Evolutionary conservation across 2,888 invertebrate genomes (phyloP).

Genomic region (Flexamia atlantica): DNA sequence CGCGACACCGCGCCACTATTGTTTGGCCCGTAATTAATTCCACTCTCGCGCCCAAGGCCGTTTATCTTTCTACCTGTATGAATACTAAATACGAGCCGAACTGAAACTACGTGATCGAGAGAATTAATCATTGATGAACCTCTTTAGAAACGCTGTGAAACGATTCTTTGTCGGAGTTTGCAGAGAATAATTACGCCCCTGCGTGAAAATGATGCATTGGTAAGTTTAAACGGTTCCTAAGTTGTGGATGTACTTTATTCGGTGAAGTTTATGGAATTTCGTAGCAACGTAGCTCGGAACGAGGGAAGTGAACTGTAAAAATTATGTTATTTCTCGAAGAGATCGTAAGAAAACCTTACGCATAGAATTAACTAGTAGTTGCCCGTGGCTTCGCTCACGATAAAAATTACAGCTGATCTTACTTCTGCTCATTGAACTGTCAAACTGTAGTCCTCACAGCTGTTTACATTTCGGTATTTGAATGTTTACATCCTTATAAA

Average conservation of each 20-base stretch:
- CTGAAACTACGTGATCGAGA: constrained; percentile 29
- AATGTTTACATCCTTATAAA: too few species aligned
- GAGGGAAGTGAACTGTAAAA: too few species aligned
- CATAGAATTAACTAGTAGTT: too few species aligned
- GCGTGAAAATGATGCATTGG: neutral
- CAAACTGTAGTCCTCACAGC: too few species aligned
- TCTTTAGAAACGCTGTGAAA: constrained; percentile 7
- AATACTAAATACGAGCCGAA: constrained; percentile 50
- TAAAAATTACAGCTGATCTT: too few species aligned
- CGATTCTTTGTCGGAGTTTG: neutral
- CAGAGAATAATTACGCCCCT: neutral
- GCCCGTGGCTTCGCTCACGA: too few species aligned
- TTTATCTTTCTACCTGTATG: constrained; percentile 53
- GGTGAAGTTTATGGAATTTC: too few species aligned
- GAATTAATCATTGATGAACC: constrained; percentile 28
- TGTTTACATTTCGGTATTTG: too few species aligned
- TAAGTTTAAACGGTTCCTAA: neutral
- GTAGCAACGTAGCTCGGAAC: too few species aligned
- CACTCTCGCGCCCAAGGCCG: neutral
- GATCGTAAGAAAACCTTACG: too few species aligned
- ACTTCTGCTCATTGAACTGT: too few species aligned
- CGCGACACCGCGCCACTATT: constrained; percentile 30
- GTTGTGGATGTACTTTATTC: neutral
- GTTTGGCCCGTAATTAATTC: constrained; percentile 48
- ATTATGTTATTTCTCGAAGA: too few species aligned